Base-by-base conservation (phyloP, 2,888 invertebrate species). In the Onthophagus sagittarius region DNA sequence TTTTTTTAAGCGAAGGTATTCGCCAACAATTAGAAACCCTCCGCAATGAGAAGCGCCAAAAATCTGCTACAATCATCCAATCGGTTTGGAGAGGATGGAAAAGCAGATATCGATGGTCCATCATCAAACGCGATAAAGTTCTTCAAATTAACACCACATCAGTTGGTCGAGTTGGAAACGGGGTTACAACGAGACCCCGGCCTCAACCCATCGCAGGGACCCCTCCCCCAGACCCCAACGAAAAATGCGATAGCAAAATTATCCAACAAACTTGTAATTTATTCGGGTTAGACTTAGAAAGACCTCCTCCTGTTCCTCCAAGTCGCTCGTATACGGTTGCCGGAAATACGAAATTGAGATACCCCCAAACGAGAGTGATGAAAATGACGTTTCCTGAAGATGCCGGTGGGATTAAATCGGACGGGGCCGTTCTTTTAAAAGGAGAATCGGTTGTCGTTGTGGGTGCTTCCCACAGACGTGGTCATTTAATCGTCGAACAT, bases 1-100 rank as follows among this genome's bases (percentile, higher is more conserved):
- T 97, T 67, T 98, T 98, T 86, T 90, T 97, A 75, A 97, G 96
- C 86, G 97, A 97, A 86, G 95, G 95, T 32, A 94, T 96, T 81
- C 89, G 96, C 5, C 96, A 97, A 86, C 95, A 95, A 80, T 85
- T 98, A 79, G 97, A 97, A 84, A 91, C 92, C 74, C 87, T 96
- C 81, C 88, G 97, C 5, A 90, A 91, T 31, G 92, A 93, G 76
- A 93, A 92, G 2, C 88, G 95, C 0, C 90, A 92, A 79, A 90
- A 90, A 78, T 94, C 96, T 11, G 96, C 96, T 0, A 92, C 92
- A n/a, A 84, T 91, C 69, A 93, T 97, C 81, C 97, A 93, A 87
- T 88, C 94, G 5, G 90, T 91, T 39, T 97, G 96, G 96, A 89
- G 95, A 73, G 94, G 94, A 0, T 93, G 92, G 90, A 89, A 91